A percentile compares a stretch with the other conserved stretches of the same genome.
Evolutionary conservation across 1,140 invertebrate species (phyloP).

Genomic region (Drosophila ironensis): DNA sequence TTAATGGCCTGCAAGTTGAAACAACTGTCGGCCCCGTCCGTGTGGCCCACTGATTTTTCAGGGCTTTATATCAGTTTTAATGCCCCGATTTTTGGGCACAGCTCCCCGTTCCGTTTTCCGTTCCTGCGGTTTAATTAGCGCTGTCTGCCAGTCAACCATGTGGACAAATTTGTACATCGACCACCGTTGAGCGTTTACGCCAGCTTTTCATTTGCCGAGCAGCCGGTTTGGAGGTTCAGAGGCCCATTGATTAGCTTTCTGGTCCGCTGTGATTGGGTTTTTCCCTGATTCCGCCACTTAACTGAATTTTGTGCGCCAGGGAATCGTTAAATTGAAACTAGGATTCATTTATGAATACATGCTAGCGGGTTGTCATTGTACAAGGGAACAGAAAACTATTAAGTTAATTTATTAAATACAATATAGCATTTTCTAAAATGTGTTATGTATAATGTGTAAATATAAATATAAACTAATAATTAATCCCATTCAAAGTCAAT

Average conservation of each 20-base stretch:
- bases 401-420: too few species aligned
- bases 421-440: too few species aligned
- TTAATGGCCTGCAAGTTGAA: constrained; percentile 64
- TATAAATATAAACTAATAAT: too few species aligned
- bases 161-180: constrained; percentile 68
- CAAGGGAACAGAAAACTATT: too few species aligned
- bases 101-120: background rate
- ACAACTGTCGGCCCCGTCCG: constrained; percentile 14
- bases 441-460: too few species aligned
- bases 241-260: constrained; percentile 27
- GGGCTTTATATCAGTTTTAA: constrained; percentile 62
- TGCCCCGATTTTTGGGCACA: constrained; percentile 15
- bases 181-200: constrained; percentile 52
- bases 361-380: too few species aligned
- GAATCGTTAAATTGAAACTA: too few species aligned
- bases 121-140: constrained; percentile 72
- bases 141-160: constrained; percentile 62
- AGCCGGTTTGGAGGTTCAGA: background rate
- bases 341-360: too few species aligned
- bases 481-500: too few species aligned
- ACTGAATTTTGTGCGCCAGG: too few species aligned
- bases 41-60: constrained; percentile 41
- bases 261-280: constrained; percentile 43
- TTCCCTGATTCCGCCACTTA: too few species aligned
- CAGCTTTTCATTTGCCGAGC: constrained; percentile 36